phyloP scores from a whole-genome alignment of 2,797 vertebrate genomes.

The Tadarida brasiliensis region DNA sequence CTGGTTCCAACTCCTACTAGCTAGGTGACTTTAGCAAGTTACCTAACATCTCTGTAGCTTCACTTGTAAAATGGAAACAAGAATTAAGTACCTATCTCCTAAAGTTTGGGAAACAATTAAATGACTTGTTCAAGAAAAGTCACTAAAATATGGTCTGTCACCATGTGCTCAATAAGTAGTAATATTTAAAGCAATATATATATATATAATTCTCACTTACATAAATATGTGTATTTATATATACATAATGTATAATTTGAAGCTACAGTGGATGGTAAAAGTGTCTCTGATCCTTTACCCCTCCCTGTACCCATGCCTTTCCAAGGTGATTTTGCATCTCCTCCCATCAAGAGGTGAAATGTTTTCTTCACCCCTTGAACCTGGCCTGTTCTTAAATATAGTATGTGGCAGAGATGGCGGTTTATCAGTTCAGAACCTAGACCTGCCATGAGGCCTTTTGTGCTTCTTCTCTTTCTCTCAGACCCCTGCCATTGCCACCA shows the following conservation, averaged over 20 bases:
- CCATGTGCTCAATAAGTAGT: neutral
- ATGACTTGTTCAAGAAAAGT: neutral
- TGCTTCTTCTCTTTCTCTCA: neutral
- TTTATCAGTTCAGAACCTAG: neutral
- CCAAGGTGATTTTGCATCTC: neutral
- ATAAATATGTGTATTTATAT: neutral
- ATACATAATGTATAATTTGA: neutral
- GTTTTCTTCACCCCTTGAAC: neutral
- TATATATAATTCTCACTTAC: neutral
- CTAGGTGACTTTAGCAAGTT: neutral
- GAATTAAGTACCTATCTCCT: neutral
- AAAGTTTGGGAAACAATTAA: neutral
- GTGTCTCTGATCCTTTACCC: neutral
- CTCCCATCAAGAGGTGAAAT: neutral
- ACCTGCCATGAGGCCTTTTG: neutral
- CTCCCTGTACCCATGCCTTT: neutral
- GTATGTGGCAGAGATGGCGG: neutral
- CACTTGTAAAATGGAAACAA: neutral
- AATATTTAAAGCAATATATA: neutral
- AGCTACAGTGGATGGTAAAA: neutral
- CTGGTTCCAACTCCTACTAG: neutral
- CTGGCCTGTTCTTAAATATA: neutral
- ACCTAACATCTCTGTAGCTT: neutral
- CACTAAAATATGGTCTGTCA: neutral
- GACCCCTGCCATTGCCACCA: neutral